Conservation (phyloP, 2,888 invertebrate genomes). For the Monopis laevigella region DNA sequence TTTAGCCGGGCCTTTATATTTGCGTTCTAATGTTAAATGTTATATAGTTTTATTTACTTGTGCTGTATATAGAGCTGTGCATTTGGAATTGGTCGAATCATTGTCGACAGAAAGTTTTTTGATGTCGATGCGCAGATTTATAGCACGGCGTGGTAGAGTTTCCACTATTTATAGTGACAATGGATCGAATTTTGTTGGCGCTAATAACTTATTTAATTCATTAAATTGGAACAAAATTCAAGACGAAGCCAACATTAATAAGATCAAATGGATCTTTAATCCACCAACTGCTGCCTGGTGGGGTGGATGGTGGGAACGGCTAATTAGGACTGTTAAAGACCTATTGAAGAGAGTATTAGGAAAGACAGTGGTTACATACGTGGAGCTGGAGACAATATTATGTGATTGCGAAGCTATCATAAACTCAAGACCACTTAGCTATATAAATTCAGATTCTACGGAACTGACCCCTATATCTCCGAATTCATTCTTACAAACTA, state of each 20-base stretch:
- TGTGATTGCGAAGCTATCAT: constrained; percentile 18
- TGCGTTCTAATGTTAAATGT: too few relatives aligned
- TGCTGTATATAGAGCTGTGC: too few relatives aligned
- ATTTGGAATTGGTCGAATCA: too few relatives aligned
- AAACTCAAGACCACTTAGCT: constrained; percentile 15
- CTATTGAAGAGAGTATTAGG: constrained; percentile 31
- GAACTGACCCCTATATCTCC: constrained; percentile 12
- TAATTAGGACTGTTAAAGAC: constrained; percentile 33
- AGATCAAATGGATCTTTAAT: constrained; percentile 30
- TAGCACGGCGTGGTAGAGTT: too few relatives aligned
- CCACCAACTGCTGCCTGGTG: constrained; percentile 39
- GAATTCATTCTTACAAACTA: constrained; percentile 8
- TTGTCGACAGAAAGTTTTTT: too few relatives aligned
- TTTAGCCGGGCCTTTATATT: too few relatives aligned
- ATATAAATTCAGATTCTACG: constrained; percentile 6
- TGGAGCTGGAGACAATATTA: constrained; percentile 15
- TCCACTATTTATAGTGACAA: constrained; percentile 6
- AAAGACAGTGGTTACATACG: constrained; percentile 17
- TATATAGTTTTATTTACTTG: too few relatives aligned
- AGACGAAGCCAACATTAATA: not conserved
- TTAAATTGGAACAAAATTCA: constrained; percentile 4
- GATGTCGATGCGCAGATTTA: too few relatives aligned
- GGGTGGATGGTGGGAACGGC: constrained; percentile 43
- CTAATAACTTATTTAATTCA: constrained; percentile 7
- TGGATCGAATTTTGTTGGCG: constrained; percentile 9